A percentile compares a stretch with the other conserved stretches of the same genome.
phyloP scores from a whole-genome alignment of 1,140 invertebrate species.

The Himalopsyche phryganea region DNA sequence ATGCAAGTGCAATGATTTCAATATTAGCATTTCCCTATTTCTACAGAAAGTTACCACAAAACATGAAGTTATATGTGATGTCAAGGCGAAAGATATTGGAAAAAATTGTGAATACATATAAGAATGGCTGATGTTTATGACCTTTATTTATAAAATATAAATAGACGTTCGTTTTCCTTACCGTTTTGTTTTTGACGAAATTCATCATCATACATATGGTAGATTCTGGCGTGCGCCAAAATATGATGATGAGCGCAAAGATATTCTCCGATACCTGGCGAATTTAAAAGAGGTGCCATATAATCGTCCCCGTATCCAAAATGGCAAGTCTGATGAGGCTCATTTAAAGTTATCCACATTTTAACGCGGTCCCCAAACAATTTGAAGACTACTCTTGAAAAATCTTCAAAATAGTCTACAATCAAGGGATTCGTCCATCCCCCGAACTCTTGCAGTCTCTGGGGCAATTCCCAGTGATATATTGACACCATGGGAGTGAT shows the following conservation, averaged over 20 bases:
- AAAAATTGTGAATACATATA: no score
- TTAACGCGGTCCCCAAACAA: slow-evolving; percentile 48
- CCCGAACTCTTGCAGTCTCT: slow-evolving; percentile 42
- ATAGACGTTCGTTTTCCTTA: neutral
- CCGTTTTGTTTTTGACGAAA: slow-evolving; percentile 36
- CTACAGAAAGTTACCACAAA: no score
- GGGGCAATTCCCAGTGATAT: slow-evolving; percentile 34
- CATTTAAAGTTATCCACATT: slow-evolving; percentile 50
- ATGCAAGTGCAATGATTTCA: no score
- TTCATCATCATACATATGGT: slow-evolving; percentile 39
- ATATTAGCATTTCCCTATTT: no score
- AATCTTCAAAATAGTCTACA: slow-evolving; percentile 48
- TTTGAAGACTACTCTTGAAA: slow-evolving; percentile 43
- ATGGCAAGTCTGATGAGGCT: slow-evolving; percentile 46
- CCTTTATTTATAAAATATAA: no score
- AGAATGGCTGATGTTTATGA: no score
- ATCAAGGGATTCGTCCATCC: slow-evolving; percentile 55
- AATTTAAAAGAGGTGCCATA: slow-evolving; percentile 34
- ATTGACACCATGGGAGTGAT: slow-evolving; percentile 51
- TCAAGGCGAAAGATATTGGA: no score
- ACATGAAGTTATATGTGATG: no score
- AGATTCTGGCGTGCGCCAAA: slow-evolving; percentile 43
- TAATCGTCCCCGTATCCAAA: slow-evolving; percentile 22
- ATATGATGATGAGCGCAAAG: slow-evolving; percentile 41
- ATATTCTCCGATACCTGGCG: slow-evolving; percentile 46